Evolutionary conservation across 1,140 invertebrate genomes (phyloP), one percentile per base, ranked within the genome.

Genomic region (Copidosoma floridanum): DNA sequence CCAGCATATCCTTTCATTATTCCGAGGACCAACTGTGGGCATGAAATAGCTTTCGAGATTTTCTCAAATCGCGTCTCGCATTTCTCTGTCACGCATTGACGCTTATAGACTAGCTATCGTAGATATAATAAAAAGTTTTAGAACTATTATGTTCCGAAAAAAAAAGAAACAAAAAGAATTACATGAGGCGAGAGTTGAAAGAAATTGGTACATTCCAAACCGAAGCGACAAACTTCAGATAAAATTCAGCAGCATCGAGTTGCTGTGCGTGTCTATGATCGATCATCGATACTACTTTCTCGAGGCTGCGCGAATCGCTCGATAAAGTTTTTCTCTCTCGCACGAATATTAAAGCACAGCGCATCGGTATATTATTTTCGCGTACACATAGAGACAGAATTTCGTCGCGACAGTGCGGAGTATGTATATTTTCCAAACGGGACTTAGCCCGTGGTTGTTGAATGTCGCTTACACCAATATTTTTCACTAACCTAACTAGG

Each of bases 21-120:
- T 48, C 44, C 58, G 55, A 61, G 58, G 58, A 61, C 51, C 58
- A 61, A 61, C 50, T 50, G 35, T 40, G 58, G 58, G 58, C 52
- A 61, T 61, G 26, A 20, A 61, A 48, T 61, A 38, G 51, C 52
- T 61, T 61, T 55, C 29, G 58, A 60, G 57, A 50, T 55, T 55
- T 55, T 50, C 52, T 61, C 51, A 29, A n/a, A 50, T 50, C 6
- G 57, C 44, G 44, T 32, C 53, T 54, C 20, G 58, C 44, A 32
- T 61, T 61, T 37, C 10, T 51, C 50, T 52, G n/a, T 53, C 16
- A 23, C 23, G 16, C 26, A 29, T 16, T n/a, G 51, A 61, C 10
- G 43, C 43, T 48, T 21, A 21, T 38, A 26, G 23, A 46, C 18
- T 35, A n/a, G n/a, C n/a, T n/a, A n/a, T n/a, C n/a, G n/a, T n/a